Evolutionary conservation across 2,113 vertebrate genomes (phyloP).

Genomic region (Pithys albifrons): DNA sequence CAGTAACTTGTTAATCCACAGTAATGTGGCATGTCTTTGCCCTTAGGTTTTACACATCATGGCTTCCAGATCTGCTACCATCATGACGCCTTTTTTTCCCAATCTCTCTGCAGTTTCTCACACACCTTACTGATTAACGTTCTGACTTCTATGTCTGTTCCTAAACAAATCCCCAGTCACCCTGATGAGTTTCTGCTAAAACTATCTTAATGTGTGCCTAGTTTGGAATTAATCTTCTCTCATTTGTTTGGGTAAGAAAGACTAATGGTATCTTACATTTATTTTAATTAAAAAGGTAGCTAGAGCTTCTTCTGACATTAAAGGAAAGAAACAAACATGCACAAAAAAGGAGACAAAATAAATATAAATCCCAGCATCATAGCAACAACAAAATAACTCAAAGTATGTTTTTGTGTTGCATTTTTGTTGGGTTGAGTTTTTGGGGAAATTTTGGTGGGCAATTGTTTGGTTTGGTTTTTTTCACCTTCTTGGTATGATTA

Average conservation of each 20-base stretch:
- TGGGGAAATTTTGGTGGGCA: background rate
- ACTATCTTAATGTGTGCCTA: background rate
- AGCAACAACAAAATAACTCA: background rate
- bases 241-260: background rate
- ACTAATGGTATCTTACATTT: background rate
- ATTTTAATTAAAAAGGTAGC: background rate
- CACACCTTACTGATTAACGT: background rate
- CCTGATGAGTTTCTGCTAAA: background rate
- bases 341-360: background rate
- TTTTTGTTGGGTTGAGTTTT: background rate
- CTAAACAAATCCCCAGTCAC: background rate
- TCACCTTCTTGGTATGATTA: background rate
- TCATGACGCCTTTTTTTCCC: background rate
- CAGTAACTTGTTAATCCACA: background rate
- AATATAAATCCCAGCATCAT: background rate
- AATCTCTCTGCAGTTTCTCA: background rate
- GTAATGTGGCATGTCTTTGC: background rate
- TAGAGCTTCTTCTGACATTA: background rate
- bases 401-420: background rate
- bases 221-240: background rate
- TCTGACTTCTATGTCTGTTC: background rate
- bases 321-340: fast-evolving
- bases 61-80: background rate
- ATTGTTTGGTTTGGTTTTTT: background rate
- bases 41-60: background rate